Conservation (phyloP, 2,888 invertebrate genomes). For the Vesta saturnalis region DNA sequence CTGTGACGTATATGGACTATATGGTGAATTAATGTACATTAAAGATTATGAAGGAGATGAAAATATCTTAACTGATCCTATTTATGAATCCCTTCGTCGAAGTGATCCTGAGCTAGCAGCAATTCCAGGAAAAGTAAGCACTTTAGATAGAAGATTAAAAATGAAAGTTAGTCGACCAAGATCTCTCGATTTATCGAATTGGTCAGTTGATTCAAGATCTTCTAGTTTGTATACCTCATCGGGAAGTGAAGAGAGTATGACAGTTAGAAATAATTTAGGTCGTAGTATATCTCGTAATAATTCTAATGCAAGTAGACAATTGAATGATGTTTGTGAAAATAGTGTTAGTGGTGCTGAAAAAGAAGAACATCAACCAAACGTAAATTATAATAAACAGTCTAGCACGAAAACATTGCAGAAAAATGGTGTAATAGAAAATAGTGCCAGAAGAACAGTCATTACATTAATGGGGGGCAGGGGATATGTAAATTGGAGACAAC, state of each 20-base stretch:
- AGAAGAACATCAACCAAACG: constrained; percentile 39
- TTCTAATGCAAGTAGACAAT: constrained; percentile 76
- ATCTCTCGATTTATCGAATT: constrained; percentile 84
- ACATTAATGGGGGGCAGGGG: constrained; percentile 90
- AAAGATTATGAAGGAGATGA: constrained; percentile 87
- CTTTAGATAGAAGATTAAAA: constrained; percentile 80
- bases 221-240: constrained; percentile 85
- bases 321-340: constrained; percentile 58
- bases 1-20: constrained; percentile 90
- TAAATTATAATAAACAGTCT: constrained; percentile 35
- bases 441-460: constrained; percentile 77
- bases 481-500: constrained; percentile 86
- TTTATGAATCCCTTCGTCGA: constrained; percentile 79
- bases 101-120: constrained; percentile 88
- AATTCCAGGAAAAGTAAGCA: constrained; percentile 84
- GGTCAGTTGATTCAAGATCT: constrained; percentile 88
- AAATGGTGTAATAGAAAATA: constrained; percentile 26
- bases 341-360: constrained; percentile 43
- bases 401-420: constrained; percentile 33
- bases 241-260: constrained; percentile 87
- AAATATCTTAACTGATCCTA: constrained; percentile 74
- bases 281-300: constrained; percentile 79
- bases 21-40: constrained; percentile 89
- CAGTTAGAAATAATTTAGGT: constrained; percentile 66
- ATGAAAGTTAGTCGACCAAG: constrained; percentile 86